Evolutionary conservation across 1,140 invertebrate genomes (phyloP).

Genomic region (Paraescarpia echinospica): DNA sequence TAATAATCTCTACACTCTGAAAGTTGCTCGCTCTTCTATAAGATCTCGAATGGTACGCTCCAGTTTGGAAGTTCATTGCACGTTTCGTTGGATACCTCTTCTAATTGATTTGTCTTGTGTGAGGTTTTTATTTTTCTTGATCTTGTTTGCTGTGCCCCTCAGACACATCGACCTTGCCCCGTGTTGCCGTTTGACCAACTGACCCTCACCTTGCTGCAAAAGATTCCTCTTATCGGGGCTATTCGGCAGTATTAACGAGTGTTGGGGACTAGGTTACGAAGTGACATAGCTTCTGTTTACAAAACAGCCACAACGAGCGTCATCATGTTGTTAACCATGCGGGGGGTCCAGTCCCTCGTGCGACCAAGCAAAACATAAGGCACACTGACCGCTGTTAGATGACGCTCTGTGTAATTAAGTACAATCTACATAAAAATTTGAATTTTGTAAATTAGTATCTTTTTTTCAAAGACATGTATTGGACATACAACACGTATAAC

Average conservation of each 20-base stretch:
- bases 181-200: background rate
- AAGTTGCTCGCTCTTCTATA: background rate
- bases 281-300: background rate
- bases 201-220: background rate
- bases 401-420: background rate
- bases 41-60: background rate
- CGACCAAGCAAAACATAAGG: background rate
- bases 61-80: background rate
- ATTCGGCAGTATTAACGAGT: background rate
- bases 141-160: background rate
- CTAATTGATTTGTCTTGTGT: background rate
- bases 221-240: background rate
- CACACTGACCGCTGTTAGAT: background rate
- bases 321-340: background rate
- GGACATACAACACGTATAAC: too few species aligned
- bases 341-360: background rate
- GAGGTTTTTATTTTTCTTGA: background rate
- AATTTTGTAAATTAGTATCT: too few species aligned
- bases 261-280: background rate
- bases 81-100: too few species aligned
- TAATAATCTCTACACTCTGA: too few species aligned
- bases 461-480: too few species aligned
- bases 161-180: background rate
- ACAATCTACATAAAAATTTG: too few species aligned
- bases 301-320: background rate